These are phyloP conservation scores for human DNA, from an alignment of 2,113 vertebrate species.

Conservation along the genomic window GRCh38 chr14:27049001-27049500, in stretches of 20 bases:
- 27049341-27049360: background rate
- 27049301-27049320: background rate
- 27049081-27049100: background rate
- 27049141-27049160: background rate
- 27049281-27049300: background rate
- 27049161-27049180: background rate
- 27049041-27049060: no score
- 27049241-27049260: background rate
- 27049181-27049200: background rate
- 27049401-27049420: background rate
- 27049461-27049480: background rate
- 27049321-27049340: background rate
- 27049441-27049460: background rate
- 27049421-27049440: background rate
- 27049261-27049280: background rate
- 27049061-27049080: background rate
- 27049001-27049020: no score
- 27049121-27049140: background rate
- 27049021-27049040: no score
- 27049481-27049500: background rate
- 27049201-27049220: background rate
- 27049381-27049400: background rate
- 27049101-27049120: background rate
- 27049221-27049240: background rate
- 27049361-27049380: background rate